Evolutionary conservation across 2,113 vertebrate genomes (phyloP), one percentile per base, ranked within the genome.

Genomic region (Cairina moschata): DNA sequence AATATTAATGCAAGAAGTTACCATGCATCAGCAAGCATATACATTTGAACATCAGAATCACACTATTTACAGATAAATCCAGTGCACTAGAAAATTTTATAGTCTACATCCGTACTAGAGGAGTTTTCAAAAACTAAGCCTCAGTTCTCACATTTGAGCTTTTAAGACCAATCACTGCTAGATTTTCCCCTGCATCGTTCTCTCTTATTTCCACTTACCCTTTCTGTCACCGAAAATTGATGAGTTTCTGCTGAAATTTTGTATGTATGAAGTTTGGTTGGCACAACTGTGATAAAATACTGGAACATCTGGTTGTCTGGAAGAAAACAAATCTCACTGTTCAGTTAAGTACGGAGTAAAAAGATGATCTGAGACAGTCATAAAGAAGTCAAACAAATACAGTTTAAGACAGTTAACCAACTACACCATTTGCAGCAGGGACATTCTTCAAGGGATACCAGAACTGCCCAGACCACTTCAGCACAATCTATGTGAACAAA

Each of bases 301-400:
- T 99, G 99, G 94, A 99, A 99, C 99, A 99, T 99, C 98, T 99
- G 99, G 96, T 99, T 99, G 88, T 99, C 99, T 99, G 95, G 44
- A 97, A 97, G 94, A 94, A 97, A 81, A 68, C 78, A 95, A 77
- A 85, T 63, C 28, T 84, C 67, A 48, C 12, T 77, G 68, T 79
- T 86, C 59, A 94, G 90, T 72, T 66, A 78, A 56, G 56, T 63
- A 86, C 17, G 73, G 36, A 63, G 17, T 68, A 38, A 90, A 90
- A 75, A 82, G 55, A 56, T 13, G 21, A 82, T 44, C 54, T 62
- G 46, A 83, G 40, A 88, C 21, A 42, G 20, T 91, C 28, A 68
- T 9, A 86, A 82, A 78, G 46, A 93, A 77, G 77, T n/a, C 67
- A 56, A 83, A 55, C 17, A 72, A 93, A 44, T 36, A 68, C 52